Evolutionary conservation across 2,888 invertebrate species (phyloP).

Genomic region (Rhodophaea formosa): DNA sequence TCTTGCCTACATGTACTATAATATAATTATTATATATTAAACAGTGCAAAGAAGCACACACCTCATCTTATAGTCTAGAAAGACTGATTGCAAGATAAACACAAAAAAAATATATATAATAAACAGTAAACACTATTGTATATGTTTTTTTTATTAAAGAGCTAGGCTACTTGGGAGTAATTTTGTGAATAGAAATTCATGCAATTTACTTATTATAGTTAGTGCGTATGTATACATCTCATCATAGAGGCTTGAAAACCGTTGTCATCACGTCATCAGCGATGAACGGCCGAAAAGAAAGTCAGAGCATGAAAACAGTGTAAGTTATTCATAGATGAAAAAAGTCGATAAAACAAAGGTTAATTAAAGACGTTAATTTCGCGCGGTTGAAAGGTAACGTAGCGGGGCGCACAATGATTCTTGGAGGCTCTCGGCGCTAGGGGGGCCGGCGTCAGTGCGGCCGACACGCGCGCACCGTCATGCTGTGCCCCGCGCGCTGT

Average conservation of each 20-base stretch:
- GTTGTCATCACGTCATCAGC: conserved; percentile 58
- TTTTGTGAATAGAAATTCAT: too few relatives aligned
- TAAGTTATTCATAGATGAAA: conserved; percentile 14
- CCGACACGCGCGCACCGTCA: conserved; percentile 71
- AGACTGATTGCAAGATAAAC: too few relatives aligned
- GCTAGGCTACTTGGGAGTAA: too few relatives aligned
- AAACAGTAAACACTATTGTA: too few relatives aligned
- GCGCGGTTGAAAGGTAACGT: conserved; percentile 31
- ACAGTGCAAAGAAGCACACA: too few relatives aligned
- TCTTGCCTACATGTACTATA: too few relatives aligned
- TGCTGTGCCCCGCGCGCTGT: conserved; percentile 88
- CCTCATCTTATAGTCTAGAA: too few relatives aligned
- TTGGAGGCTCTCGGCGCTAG: conserved; percentile 45
- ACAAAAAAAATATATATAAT: too few relatives aligned
- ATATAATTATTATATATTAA: too few relatives aligned
- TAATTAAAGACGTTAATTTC: conserved; percentile 11
- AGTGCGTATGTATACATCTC: too few relatives aligned
- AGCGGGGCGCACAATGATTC: conserved; percentile 60
- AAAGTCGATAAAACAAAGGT: conserved; percentile 20
- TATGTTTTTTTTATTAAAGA: too few relatives aligned
- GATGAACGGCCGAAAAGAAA: conserved; percentile 39
- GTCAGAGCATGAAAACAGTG: conserved; percentile 34
- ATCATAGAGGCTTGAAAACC: conserved; percentile 37
- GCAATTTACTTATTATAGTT: too few relatives aligned
- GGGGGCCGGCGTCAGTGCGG: conserved; percentile 56